A percentile compares a stretch with the other conserved stretches of the same genome.
These are phyloP conservation scores for Trachymyrmex cornetzi DNA, from an alignment of 1,140 invertebrate genomes.

Conservation along the genomic window DNA sequence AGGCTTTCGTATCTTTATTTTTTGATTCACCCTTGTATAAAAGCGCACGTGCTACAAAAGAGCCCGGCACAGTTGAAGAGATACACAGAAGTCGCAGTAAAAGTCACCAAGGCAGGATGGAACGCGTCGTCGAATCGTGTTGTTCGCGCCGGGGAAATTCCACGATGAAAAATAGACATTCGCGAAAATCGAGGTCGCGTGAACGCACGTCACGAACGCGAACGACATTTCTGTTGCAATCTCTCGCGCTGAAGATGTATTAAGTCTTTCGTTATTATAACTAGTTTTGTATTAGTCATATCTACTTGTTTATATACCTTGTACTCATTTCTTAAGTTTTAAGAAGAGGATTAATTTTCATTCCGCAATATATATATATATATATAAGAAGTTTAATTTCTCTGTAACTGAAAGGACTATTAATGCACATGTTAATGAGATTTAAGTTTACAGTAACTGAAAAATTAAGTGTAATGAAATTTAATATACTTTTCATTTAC, in stretches of 20 bases:
- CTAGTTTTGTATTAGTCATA: background rate
- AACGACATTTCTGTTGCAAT: constrained; percentile 41
- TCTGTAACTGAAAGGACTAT: too few species aligned
- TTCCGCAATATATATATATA: background rate
- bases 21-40: constrained; percentile 20
- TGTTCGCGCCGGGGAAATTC: constrained; percentile 45
- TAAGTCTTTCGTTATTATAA: background rate
- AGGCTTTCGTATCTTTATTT: constrained; percentile 9
- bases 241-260: background rate
- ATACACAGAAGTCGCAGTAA: constrained; percentile 55
- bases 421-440: too few species aligned
- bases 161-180: constrained; percentile 64
- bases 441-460: too few species aligned
- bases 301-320: background rate
- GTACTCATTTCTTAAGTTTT: background rate
- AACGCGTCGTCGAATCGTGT: constrained; percentile 23
- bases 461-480: too few species aligned
- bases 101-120: constrained; percentile 11
- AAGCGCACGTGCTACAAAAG: constrained; percentile 2
- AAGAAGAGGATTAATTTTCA: background rate
- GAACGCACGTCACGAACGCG: constrained; percentile 13
- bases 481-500: too few species aligned
- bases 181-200: constrained; percentile 58
- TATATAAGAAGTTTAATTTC: too few species aligned
- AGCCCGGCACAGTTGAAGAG: background rate